A percentile compares a stretch with the other conserved stretches of the same genome.
Conservation (phyloP, 2,113 vertebrate genomes). For the Alexandromys fortis region DNA sequence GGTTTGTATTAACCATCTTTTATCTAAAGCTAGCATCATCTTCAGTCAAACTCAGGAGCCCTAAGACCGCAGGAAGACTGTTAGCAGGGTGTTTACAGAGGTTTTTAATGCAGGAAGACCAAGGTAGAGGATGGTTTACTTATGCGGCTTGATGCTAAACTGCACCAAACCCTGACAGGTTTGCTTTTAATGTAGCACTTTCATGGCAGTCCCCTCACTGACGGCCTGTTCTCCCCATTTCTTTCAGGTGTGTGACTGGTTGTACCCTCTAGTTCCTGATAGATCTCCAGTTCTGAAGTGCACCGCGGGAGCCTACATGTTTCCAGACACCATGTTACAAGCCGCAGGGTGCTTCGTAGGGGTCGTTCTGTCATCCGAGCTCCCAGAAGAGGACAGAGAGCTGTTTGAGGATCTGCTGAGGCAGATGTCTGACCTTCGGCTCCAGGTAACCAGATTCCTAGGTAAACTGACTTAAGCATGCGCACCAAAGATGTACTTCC, state of each 20-base stretch:
- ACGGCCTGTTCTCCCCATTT: not conserved
- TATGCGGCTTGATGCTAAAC: constrained; percentile 26
- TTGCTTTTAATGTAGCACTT: not conserved
- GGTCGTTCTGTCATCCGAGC: constrained; percentile 95
- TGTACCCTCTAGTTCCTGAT: constrained; percentile 94
- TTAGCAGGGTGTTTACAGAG: not conserved
- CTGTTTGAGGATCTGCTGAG: constrained; percentile 94
- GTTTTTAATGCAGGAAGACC: not conserved
- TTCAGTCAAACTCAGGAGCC: not conserved
- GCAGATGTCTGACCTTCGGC: constrained; percentile 95
- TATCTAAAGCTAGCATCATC: constrained; percentile 26
- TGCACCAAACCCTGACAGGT: not conserved
- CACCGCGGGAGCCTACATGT: constrained; percentile 96
- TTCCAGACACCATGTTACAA: constrained; percentile 95
- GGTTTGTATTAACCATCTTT: not conserved
- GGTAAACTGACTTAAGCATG: not conserved
- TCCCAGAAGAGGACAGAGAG: constrained; percentile 90
- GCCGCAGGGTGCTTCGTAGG: constrained; percentile 93
- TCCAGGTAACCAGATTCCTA: constrained; percentile 89
- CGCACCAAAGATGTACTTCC: not conserved
- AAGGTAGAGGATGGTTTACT: not conserved
- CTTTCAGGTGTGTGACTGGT: constrained; percentile 96
- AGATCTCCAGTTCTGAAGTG: constrained; percentile 95
- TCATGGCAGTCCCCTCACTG: not conserved
- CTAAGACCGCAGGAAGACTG: not conserved